Conservation (phyloP, 2,888 invertebrate species). For the Galeruca laticollis region DNA sequence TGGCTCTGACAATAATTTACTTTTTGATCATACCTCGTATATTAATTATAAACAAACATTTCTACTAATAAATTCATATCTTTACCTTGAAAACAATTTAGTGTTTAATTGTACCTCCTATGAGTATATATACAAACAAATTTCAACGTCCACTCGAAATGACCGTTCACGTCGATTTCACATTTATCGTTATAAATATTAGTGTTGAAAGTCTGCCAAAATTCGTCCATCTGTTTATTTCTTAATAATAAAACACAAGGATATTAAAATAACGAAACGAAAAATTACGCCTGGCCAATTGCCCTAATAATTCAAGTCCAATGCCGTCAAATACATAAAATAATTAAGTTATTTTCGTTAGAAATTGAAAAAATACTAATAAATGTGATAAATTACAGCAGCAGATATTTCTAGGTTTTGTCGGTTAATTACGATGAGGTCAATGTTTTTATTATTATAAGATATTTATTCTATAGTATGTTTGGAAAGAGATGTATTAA, state of each 20-base stretch:
- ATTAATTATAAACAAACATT: no score
- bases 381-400: background rate
- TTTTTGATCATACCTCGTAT: no score
- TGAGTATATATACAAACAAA: background rate
- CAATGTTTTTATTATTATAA: background rate
- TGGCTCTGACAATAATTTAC: no score
- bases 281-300: slow-evolving; percentile 6
- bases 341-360: background rate
- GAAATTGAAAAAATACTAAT: background rate
- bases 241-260: background rate
- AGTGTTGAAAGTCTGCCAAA: slow-evolving; percentile 4
- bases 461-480: no score
- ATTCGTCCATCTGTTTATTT: background rate
- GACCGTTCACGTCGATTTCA: background rate
- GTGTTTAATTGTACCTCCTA: no score
- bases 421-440: background rate
- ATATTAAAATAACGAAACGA: background rate
- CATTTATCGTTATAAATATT: slow-evolving; percentile 3
- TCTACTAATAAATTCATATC: no score
- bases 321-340: slow-evolving; percentile 7
- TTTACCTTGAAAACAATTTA: no score
- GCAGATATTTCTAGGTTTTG: background rate
- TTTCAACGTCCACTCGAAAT: background rate
- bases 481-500: background rate
- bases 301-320: slow-evolving; percentile 14